Evolutionary conservation across 2,888 invertebrate species (phyloP), one percentile per base, ranked within the genome.

Genomic region (Schizotus pectinicornis): DNA sequence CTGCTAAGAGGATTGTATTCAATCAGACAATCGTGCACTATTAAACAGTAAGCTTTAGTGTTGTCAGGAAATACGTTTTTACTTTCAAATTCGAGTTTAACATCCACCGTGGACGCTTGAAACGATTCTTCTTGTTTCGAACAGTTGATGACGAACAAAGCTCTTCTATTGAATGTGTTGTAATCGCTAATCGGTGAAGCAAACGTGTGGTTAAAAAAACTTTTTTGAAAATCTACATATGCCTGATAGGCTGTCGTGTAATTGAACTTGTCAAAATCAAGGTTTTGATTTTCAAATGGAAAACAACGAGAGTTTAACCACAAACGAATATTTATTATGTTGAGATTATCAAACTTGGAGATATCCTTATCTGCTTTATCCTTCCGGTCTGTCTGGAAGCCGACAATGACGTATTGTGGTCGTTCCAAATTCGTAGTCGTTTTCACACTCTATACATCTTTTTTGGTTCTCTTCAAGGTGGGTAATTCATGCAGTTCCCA

Each of bases 381-480:
- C 67, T 75, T 77, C 61, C 71, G 62, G 49, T 71, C 63, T n/a
- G 74, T 78, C 70, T 80, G 78, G 41, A 78, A 71, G 7, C 69
- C 77, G 12, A 78, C 36, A 38, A 79, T 73, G 11, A 79, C 58
- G 61, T 63, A 79, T 47, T 77, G 58, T 1, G 78, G 77, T 65
- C 46, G 59, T 33, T 61, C 57, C 35, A 77, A 54, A 53, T 60
- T 52, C 6, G 56, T 30, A 8, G 43, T 14, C n/a, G 75, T 74
- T 61, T 74, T 72, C 1, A 74, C 53, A 6, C 68, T 58, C 74
- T 36, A 55, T 50, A 54, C 61, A 56, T 33, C 56, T 45, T 11
- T 34, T 57, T 9, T 56, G 45, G 38, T 49, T 13, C 31, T 45
- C 35, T 53, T 61, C 39, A 31, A 54, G 32, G 8, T n/a, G n/a